Evolutionary conservation across 2,113 vertebrate species (phyloP).

Genomic region (Hippocampus guttulatus): DNA sequence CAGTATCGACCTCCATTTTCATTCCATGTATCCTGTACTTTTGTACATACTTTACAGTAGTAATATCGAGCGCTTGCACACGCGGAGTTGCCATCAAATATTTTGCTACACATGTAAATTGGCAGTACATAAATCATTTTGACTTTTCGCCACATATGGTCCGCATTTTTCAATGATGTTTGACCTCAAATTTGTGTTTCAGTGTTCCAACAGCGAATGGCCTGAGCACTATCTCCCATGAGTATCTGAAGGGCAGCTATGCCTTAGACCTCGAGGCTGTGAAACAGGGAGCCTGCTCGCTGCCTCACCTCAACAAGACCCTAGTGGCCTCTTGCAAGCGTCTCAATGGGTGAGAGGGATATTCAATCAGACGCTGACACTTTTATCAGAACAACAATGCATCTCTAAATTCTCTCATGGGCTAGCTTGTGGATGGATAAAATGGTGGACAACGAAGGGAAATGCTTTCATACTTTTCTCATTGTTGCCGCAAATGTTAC

Average conservation of each 20-base stretch:
- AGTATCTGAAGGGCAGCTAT: slow-evolving; percentile 94
- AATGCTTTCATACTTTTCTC: background rate
- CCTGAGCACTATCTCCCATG: slow-evolving; percentile 86
- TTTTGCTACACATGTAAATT: no score
- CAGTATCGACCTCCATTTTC: no score
- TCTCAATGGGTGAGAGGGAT: slow-evolving; percentile 81
- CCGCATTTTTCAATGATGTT: background rate
- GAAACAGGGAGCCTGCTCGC: slow-evolving; percentile 79
- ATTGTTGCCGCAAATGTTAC: background rate
- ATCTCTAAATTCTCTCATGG: background rate
- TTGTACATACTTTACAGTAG: no score
- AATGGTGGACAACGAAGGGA: background rate
- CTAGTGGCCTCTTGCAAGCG: slow-evolving; percentile 86
- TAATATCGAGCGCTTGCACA: no score
- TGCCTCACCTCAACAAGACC: slow-evolving; percentile 91
- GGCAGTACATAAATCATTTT: background rate
- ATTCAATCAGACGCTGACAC: background rate
- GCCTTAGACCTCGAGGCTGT: slow-evolving; percentile 90
- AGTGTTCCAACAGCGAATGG: slow-evolving; percentile 78
- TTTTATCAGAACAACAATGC: background rate
- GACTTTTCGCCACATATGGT: background rate
- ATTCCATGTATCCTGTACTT: no score
- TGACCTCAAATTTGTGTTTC: background rate
- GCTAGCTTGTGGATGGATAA: background rate
- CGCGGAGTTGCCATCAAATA: no score